Evolutionary conservation across 2,113 vertebrate genomes (phyloP).

Genomic region (Ranitomeya imitator): DNA sequence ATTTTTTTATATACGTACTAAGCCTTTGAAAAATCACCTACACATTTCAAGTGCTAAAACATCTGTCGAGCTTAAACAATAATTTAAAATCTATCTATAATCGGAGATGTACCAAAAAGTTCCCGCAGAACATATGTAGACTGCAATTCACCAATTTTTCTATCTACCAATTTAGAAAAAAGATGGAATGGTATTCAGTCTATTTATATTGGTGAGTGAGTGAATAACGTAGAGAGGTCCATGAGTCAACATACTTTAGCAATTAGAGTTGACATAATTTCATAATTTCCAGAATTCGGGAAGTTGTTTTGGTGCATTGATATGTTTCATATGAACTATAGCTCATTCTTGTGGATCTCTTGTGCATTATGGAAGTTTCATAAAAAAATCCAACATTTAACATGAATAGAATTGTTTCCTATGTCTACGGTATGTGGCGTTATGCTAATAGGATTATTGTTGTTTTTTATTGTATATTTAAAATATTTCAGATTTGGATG

Average conservation of each 20-base stretch:
- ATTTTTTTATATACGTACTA: constrained; percentile 54
- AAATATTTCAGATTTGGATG: too few relatives aligned
- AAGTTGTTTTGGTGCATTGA: background rate
- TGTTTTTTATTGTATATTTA: background rate
- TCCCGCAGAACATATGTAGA: constrained; percentile 1
- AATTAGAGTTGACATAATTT: constrained; percentile 21
- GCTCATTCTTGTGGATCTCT: background rate
- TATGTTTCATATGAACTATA: background rate
- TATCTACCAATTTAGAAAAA: background rate
- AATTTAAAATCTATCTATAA: constrained; percentile 55
- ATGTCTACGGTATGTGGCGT: background rate
- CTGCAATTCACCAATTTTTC: background rate
- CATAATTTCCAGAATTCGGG: constrained; percentile 10
- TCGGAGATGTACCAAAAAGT: constrained; percentile 1
- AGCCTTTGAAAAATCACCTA: constrained; percentile 59
- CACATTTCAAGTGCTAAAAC: constrained; percentile 58
- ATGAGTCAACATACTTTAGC: constrained; percentile 13
- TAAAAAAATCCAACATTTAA: background rate
- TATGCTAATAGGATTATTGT: background rate
- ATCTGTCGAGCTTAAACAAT: constrained; percentile 53
- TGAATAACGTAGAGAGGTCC: background rate
- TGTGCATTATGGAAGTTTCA: background rate
- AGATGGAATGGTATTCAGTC: background rate
- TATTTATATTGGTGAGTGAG: background rate
- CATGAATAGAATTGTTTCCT: background rate